Evolutionary conservation across 2,113 vertebrate genomes (phyloP).

Genomic region (Nothobranchius kuhntae): DNA sequence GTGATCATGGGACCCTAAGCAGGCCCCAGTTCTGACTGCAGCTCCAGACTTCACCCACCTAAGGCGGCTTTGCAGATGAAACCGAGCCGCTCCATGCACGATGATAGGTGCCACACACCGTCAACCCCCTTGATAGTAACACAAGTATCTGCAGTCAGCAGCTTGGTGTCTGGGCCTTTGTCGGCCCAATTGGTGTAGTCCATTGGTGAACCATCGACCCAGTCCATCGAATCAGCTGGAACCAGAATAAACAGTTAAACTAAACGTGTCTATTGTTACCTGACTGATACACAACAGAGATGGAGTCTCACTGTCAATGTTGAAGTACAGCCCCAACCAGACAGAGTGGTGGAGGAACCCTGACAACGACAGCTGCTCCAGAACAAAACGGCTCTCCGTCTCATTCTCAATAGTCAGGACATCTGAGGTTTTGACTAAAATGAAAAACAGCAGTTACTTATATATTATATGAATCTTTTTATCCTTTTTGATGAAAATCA

Average conservation of each 20-base stretch:
- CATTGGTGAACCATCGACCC: conserved; percentile 85
- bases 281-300: not conserved
- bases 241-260: conserved; percentile 13
- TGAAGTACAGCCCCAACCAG: conserved; percentile 87
- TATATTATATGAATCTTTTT: too few species aligned
- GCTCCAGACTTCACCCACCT: conserved; percentile 69
- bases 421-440: conserved; percentile 80
- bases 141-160: conserved; percentile 78
- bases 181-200: conserved; percentile 87
- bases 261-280: not conserved
- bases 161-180: conserved; percentile 75
- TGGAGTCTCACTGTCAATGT: conserved; percentile 82
- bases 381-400: conserved; percentile 86
- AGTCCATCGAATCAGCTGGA: conserved; percentile 82
- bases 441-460: not conserved
- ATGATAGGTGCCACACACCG: conserved; percentile 83
- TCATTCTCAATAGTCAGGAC: conserved; percentile 87
- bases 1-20: too few species aligned
- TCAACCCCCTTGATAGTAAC: conserved; percentile 80
- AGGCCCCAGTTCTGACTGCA: not conserved
- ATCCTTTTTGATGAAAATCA: too few species aligned
- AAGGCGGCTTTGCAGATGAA: conserved; percentile 88
- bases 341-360: conserved; percentile 81
- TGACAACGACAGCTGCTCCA: conserved; percentile 83
- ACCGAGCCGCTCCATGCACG: conserved; percentile 82